Base-by-base conservation (phyloP, 2,888 invertebrate species). In the Diplolepis rosae region DNA sequence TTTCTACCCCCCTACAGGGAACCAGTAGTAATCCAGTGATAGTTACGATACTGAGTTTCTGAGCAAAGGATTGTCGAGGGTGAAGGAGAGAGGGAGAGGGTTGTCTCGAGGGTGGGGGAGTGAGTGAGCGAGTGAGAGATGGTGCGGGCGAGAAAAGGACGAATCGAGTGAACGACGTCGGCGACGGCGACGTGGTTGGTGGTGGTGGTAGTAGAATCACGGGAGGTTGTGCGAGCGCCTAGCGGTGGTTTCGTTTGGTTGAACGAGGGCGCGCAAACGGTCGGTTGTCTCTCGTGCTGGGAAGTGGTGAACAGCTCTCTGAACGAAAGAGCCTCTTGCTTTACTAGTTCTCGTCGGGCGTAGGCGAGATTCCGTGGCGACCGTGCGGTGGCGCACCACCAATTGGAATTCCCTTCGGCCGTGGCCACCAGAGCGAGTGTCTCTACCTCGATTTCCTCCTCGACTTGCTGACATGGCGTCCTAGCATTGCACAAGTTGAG, bases 381-480 rank as follows among this genome's bases (percentile, higher is more conserved):
- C 83, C 86, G 85, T 80, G 78, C 79, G 86, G 84, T 83, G 87
- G 87, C 85, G 87, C 83, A 79, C 75, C 84, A 79, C n/a, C n/a
- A 80, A 82, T 82, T 15, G 15, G 42, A 83, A 71, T 48, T 66
- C 68, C 61, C 69, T 68, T 45, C 72, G 70, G 65, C 54, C 72
- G 35, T 15, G 32, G 51, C 4, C 15, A 51, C 69, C 76, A 69
- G 75, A 81, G 82, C 77, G 65, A 28, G 67, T n/a, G n/a, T n/a
- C n/a, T n/a, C n/a, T n/a, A n/a, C n/a, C n/a, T n/a, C n/a, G n/a
- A n/a, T n/a, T n/a, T n/a, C n/a, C n/a, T 51, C 72, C 68, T 82
- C 82, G 82, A 84, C 85, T 86, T 83, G 87, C 87, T 87, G 87
- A 87, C 88, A 88, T 88, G 87, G 88, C 88, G 88, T 87, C 87